Conservation (phyloP, 2,797 vertebrate genomes). For the Channallabes apus region DNA sequence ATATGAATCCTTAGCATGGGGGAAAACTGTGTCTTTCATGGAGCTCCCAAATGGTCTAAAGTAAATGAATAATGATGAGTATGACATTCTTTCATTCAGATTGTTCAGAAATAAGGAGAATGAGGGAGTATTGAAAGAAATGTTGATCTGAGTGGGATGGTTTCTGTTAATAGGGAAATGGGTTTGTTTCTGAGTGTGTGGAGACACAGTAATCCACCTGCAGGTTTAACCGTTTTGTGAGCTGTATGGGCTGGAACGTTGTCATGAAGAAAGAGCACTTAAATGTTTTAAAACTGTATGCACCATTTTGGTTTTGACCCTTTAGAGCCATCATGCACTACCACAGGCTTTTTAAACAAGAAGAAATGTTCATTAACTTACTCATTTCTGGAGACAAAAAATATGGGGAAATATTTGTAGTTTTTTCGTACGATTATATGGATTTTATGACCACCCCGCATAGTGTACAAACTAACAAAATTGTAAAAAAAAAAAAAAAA, state of each 20-base stretch:
- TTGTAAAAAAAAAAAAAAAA: too few species aligned
- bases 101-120: conserved; percentile 12
- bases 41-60: neutral
- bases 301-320: too few species aligned
- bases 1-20: conserved; percentile 42
- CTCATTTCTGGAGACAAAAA: too few species aligned
- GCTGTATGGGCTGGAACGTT: too few species aligned
- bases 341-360: too few species aligned
- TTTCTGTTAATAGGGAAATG: neutral
- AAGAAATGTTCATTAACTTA: too few species aligned
- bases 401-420: too few species aligned
- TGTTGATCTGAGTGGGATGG: neutral
- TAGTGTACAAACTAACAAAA: neutral
- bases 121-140: conserved; percentile 6
- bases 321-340: too few species aligned
- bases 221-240: conserved; percentile 41
- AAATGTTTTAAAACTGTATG: too few species aligned
- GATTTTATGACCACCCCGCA: neutral
- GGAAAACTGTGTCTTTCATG: conserved; percentile 28
- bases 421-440: too few species aligned
- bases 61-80: conserved; percentile 5
- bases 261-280: too few species aligned
- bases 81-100: conserved; percentile 18
- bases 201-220: conserved; percentile 59
- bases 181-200: neutral